These are phyloP conservation scores for Adrianichthys oophorus DNA, from an alignment of 2,797 vertebrate species.

Conservation along the genomic window DNA sequence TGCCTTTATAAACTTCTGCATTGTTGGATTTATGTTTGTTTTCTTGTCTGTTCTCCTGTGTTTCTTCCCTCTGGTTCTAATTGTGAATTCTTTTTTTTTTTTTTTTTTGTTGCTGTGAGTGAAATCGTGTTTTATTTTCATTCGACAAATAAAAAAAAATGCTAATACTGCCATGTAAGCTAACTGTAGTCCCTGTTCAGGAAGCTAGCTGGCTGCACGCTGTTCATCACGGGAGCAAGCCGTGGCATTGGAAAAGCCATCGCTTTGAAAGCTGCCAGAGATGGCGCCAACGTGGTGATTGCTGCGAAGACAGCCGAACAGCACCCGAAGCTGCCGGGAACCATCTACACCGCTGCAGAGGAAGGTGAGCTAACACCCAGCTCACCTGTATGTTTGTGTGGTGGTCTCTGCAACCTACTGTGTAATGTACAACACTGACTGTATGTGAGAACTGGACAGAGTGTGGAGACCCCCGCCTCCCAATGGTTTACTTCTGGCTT, in stretches of 20 bases:
- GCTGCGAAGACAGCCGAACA: constrained; percentile 90
- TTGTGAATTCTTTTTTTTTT: too few relatives aligned
- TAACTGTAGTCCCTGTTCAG: constrained; percentile 59
- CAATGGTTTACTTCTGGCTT: too few relatives aligned
- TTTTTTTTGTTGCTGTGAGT: too few relatives aligned
- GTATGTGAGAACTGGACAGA: too few relatives aligned
- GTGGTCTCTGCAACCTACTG: neutral
- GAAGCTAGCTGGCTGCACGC: constrained; percentile 88
- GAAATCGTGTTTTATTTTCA: too few relatives aligned
- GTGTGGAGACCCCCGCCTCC: too few relatives aligned
- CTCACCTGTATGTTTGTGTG: neutral
- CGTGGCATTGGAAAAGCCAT: constrained; percentile 97
- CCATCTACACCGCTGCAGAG: constrained; percentile 90
- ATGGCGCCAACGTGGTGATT: constrained; percentile 93
- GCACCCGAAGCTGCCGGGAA: constrained; percentile 91
- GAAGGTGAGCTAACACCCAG: constrained; percentile 80
- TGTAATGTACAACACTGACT: too few relatives aligned
- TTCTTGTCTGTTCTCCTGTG: too few relatives aligned
- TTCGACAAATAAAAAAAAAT: neutral
- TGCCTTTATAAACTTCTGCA: too few relatives aligned
- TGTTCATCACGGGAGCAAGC: constrained; percentile 95
- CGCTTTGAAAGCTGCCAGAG: constrained; percentile 92
- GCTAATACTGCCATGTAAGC: neutral
- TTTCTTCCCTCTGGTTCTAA: too few relatives aligned
- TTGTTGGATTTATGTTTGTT: too few relatives aligned